Base-by-base conservation (phyloP, 1,140 invertebrate species). In the Ridgeia piscesae region DNA sequence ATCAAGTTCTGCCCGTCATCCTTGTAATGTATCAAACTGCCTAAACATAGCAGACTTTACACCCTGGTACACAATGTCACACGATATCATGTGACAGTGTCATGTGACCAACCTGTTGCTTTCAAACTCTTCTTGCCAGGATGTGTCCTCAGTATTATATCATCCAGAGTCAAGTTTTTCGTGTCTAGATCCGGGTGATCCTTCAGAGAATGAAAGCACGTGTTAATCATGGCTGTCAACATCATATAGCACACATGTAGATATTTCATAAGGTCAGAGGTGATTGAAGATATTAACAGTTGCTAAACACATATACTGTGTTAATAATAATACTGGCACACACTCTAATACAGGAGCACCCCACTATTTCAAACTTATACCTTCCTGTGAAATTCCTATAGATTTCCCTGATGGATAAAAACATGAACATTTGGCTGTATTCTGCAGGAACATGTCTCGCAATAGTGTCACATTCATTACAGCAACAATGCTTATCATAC, bases 161-260 rank as follows among this genome's bases (percentile, higher is more conserved):
- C 97, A 35, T 97, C 96, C 1, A 97, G 94, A 0, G 96, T 96
- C 34, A 97, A 97, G 34, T 96, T 96, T 92, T 96, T 96, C 0
- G 96, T 97, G 93, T 97, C 96, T 48, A 97, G 94, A 94, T 97
- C 97, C 1, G 95, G 95, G 91, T 95, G 94, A 42, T 96, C 95
- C 58, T 77, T 77, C 58, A 77, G 27, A 21, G 27, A 77, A 77
- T 77, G 58, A 77, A 77, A 77, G 58, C 58, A 77, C 11, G 11
- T 77, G 58, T 21, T 77, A 77, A 77, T 77, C 58, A 77, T 77
- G 58, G 27, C 14, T 27, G 58, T 21, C 27, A 77, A 77, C n/a
- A 17, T 77, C 11, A 77, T 27, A 27, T 11, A 50, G 21, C 48
- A 50, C 48, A 50, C 8, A 21, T 21, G 21, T 50, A 50, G 48